Conservation (phyloP, 1,140 invertebrate genomes). For the Drosophila rhopaloa region DNA sequence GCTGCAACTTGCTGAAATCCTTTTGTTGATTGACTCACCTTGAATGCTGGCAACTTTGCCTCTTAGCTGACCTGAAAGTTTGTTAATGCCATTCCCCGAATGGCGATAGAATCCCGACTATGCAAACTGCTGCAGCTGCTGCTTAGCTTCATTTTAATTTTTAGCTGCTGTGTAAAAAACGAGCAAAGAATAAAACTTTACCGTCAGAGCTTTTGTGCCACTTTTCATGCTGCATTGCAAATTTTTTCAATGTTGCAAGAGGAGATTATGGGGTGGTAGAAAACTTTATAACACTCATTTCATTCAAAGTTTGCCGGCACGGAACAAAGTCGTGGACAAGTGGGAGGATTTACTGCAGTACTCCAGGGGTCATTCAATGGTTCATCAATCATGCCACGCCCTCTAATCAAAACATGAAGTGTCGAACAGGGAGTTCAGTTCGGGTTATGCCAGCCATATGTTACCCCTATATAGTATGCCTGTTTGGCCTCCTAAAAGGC, state of each 20-base stretch:
- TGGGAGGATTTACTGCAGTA: conserved; percentile 4
- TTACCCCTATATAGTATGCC: conserved; percentile 5
- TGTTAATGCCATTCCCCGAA: conserved; percentile 41
- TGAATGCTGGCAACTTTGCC: conserved; percentile 39
- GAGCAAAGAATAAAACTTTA: conserved; percentile 21
- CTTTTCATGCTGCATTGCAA: conserved; percentile 42
- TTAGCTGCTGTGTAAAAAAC: conserved; percentile 19
- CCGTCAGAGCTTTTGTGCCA: conserved; percentile 42
- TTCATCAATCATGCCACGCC: conserved; percentile 52
- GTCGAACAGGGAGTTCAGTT: conserved; percentile 23
- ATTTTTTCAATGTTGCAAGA: conserved; percentile 43
- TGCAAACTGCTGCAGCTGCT: conserved; percentile 32
- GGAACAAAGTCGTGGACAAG: conserved; percentile 27
- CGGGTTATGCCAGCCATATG: conserved; percentile 45
- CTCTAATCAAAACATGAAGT: conserved; percentile 44
- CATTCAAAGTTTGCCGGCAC: conserved; percentile 43
- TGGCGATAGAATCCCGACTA: conserved; percentile 29
- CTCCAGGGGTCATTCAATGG: conserved; percentile 35
- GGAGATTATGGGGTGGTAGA: conserved; percentile 15
- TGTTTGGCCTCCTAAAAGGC: conserved; percentile 61
- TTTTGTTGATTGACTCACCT: conserved; percentile 47
- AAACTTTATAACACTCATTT: conserved; percentile 47
- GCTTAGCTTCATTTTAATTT: conserved; percentile 45
- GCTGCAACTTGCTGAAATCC: conserved; percentile 21
- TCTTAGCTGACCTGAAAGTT: conserved; percentile 39